phyloP scores from a whole-genome alignment of 2,797 vertebrate species.

The Pseudomugil tenellus region DNA sequence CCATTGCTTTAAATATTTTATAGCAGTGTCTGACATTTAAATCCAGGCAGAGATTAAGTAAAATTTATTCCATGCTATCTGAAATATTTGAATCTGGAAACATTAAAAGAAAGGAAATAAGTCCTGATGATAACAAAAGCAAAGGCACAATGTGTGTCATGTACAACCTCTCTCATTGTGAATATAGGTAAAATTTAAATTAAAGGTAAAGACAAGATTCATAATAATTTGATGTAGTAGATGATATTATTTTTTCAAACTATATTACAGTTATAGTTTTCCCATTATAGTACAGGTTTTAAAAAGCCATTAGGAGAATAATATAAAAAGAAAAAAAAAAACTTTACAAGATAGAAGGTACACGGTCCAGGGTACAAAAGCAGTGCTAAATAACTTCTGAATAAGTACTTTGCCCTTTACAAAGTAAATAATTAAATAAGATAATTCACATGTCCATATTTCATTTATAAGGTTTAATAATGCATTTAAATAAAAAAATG shows the following conservation, averaged over 20 bases:
- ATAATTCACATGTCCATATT: neutral
- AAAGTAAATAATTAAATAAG: neutral
- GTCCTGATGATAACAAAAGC: neutral
- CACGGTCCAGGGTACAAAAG: no score
- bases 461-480: no score
- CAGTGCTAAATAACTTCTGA: neutral
- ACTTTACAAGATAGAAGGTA: neutral
- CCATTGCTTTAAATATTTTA: slow-evolving; percentile 24
- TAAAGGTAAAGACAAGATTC: neutral
- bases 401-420: neutral
- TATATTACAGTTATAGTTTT: slow-evolving; percentile 1
- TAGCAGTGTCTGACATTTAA: slow-evolving; percentile 39
- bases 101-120: slow-evolving; percentile 12
- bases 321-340: neutral
- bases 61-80: slow-evolving; percentile 1
- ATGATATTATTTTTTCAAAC: neutral
- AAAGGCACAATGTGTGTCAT: neutral
- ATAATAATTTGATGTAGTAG: neutral
- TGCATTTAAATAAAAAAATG: no score
- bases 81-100: slow-evolving; percentile 10
- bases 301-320: neutral
- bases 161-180: neutral
- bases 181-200: neutral
- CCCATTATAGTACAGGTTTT: neutral
- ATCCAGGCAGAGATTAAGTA: slow-evolving; percentile 19